Base-by-base conservation (phyloP, 2,797 vertebrate genomes). In the Steatocranus sp. region DNA sequence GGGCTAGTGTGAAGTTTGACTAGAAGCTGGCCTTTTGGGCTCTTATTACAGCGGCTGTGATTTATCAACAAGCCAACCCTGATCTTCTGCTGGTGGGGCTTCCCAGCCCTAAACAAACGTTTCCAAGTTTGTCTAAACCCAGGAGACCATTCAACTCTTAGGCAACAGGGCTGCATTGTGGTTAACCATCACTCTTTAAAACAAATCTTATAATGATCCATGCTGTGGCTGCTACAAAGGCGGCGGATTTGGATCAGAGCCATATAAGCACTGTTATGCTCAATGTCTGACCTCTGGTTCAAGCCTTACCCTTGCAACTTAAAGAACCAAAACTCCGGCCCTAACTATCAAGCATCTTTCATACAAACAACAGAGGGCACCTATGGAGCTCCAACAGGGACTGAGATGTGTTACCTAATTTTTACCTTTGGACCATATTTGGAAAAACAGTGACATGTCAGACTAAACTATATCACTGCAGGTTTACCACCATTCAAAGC, bases 151-250 rank as follows among this genome's bases (percentile, higher is more conserved):
- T 93, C 84, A 80, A 51, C 81, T 88, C 89, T 85, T 66, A 86
- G 85, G 90, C 90, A 94, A 88, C 87, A 68, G 80, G 85, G 91
- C 89, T 70, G 14, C 88, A 81, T 87, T 89, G 90, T 30, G 89
- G 89, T 92, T 90, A 93, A 93, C 91, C 92, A 77, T 91, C 85
- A 87, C 88, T 89, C 90, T 88, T 91, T 89, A 89, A 92, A 92
- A 91, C 90, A 94, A 93, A 95, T 93, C 84, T 88, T 49, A 85
- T 87, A 93, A 92, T 88, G 89, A 93, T 91, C 87, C 84, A 58
- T 54, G 78, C 86, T 88, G 82, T 74, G 78, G 84, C 87, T 68
- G 56, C 80, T 79, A 73, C 88, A 87, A 87, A 88, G 86, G 77
- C 74, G 49, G 53, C 15, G 77, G 25, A 88, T 88, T 82, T 92